Evolutionary conservation across 1,140 invertebrate species (phyloP).

Genomic region (Drosophila parabipectinata): DNA sequence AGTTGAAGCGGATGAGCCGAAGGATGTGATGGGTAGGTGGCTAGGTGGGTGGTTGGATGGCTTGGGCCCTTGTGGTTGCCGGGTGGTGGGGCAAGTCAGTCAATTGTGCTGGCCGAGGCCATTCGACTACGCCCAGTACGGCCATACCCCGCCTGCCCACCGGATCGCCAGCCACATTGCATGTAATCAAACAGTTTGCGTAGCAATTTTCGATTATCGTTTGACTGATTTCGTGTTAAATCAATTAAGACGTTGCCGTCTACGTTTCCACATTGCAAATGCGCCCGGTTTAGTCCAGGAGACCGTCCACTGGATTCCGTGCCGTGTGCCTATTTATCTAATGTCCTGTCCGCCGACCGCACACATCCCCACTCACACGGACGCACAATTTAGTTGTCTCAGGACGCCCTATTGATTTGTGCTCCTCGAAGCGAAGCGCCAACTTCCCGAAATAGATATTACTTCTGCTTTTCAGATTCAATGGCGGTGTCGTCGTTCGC

Average conservation of each 20-base stretch:
- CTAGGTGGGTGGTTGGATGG: slow-evolving; percentile 11
- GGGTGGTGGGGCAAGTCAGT: slow-evolving; percentile 28
- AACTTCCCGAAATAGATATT: slow-evolving; percentile 20
- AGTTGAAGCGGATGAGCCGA: slow-evolving; percentile 53
- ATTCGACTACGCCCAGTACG: slow-evolving; percentile 1
- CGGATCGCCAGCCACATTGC: slow-evolving; percentile 54
- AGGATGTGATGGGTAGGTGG: slow-evolving; percentile 34
- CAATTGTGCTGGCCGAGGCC: slow-evolving; percentile 27
- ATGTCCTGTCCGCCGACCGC: slow-evolving; percentile 48
- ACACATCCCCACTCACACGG: slow-evolving; percentile 28
- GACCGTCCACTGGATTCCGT: slow-evolving; percentile 48
- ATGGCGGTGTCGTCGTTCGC: not conserved
- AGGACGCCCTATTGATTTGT: slow-evolving; percentile 54
- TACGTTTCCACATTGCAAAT: slow-evolving; percentile 47
- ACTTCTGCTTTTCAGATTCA: not conserved
- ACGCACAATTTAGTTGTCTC: slow-evolving; percentile 60
- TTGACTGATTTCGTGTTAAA: slow-evolving; percentile 83
- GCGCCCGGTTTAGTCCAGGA: slow-evolving; percentile 19
- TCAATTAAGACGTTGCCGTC: slow-evolving; percentile 80
- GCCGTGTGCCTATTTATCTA: slow-evolving; percentile 73
- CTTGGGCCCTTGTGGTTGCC: slow-evolving; percentile 1
- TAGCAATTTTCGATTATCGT: slow-evolving; percentile 83
- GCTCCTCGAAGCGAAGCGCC: slow-evolving; percentile 5
- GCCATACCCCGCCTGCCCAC: not conserved
- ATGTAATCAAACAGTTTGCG: slow-evolving; percentile 83